Evolutionary conservation across 1,140 invertebrate species (phyloP), one percentile per base, ranked within the genome.

Genomic region (Laodelphax striatellus): DNA sequence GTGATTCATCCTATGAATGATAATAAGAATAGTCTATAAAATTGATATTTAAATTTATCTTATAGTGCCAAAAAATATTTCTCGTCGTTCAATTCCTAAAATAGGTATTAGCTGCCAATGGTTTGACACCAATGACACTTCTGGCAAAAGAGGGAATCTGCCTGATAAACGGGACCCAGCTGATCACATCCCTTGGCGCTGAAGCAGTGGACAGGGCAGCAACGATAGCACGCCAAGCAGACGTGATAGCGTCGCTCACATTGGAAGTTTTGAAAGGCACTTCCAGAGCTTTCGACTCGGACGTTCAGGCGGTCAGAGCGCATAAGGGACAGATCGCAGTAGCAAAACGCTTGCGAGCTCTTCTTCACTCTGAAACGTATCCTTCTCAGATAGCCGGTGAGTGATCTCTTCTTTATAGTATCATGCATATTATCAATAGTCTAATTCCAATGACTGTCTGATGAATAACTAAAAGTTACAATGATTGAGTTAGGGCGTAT

Each of bases 211-310:
- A 85, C 66, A 71, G 85, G 64, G 81, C 84, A 0, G 74, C 69
- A 84, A 84, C 2, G 84, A 88, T 88, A 10, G 81, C 87, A n/a
- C 46, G 46, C 6, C 46, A 50, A 50, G 46, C 46, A 2, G 46
- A 50, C n/a, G 21, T 50, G 6, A 22, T 22, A 2, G 82, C 85
- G 9, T 83, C 85, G 2, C 71, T 88, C 28, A 82, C 81, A 5
- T 69, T 88, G 14, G 86, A 88, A 69, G 86, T 86, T 5, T 70
- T 88, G 6, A 88, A 88, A 69, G 86, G 86, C 55, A 83, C 85
- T 3, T 84, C 80, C 6, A 72, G 79, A 62, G 85, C 85, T 24
- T 88, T 86, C 71, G 84, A 87, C 70, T 78, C 77, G 55, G 85
- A 82, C 68, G 82, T 88, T 24, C 85, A 88, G 59, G 72, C 73